These are phyloP conservation scores for Lepus europaeus DNA, from an alignment of 2,113 vertebrate genomes.

Conservation along the genomic window DNA sequence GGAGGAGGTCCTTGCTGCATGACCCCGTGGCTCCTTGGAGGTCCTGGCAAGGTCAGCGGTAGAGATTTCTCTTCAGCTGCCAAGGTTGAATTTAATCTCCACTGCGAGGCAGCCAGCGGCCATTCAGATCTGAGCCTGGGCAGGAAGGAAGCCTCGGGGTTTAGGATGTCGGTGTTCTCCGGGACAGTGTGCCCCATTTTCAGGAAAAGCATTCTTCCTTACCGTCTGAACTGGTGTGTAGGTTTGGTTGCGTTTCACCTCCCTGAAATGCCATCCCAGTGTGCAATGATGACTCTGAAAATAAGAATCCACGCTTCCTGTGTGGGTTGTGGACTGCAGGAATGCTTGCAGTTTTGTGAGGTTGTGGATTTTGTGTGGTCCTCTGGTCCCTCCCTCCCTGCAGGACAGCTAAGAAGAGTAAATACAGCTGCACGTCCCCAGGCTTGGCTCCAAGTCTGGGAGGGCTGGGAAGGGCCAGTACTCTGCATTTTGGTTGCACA, in stretches of 20 bases:
- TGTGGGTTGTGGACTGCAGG: not conserved
- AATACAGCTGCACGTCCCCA: conserved; percentile 24
- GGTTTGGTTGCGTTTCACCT: not conserved
- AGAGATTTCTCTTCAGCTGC: conserved; percentile 11
- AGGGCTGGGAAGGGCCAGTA: not conserved
- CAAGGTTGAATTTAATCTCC: not conserved
- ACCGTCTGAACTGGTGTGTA: not conserved
- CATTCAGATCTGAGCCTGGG: not conserved
- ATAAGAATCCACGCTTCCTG: not conserved
- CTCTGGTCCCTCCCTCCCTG: not conserved
- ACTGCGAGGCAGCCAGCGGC: not conserved
- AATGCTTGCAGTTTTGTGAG: not conserved
- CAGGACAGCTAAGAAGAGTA: not conserved
- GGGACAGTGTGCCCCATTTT: conserved; percentile 1
- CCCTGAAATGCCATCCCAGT: not conserved
- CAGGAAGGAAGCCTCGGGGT: not conserved
- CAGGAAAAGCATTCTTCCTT: not conserved
- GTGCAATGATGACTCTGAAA: not conserved
- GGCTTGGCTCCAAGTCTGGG: not conserved
- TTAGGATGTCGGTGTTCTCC: not conserved
- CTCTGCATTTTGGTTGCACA: not conserved
- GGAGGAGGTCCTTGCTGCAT: not conserved
- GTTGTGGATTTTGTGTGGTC: not conserved
- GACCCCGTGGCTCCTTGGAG: not conserved
- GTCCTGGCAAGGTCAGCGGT: not conserved